phyloP scores from a whole-genome alignment of 2,113 vertebrate species.

The Hippopotamus amphibius region DNA sequence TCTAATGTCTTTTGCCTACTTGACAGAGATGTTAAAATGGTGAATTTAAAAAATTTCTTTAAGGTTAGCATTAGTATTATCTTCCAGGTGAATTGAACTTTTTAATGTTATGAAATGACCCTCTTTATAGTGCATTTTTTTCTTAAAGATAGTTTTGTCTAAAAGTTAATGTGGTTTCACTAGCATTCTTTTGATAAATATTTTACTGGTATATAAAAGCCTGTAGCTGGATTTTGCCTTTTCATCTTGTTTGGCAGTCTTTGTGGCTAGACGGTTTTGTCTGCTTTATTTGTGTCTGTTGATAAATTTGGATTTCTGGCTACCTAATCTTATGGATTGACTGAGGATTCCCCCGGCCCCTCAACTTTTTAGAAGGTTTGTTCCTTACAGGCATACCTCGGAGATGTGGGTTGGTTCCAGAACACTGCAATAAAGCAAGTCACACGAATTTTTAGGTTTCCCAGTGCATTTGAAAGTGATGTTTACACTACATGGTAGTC shows the following conservation, averaged over 20 bases:
- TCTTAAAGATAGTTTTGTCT: not conserved
- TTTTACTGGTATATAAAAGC: not conserved
- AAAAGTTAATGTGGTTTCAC: not conserved
- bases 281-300: not conserved
- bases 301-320: not conserved
- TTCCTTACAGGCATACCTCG: not conserved
- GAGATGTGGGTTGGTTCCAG: not conserved
- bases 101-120: not conserved
- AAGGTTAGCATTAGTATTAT: not conserved
- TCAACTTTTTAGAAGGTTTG: not conserved
- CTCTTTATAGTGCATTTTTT: not conserved
- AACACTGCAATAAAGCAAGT: too few relatives aligned
- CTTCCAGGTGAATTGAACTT: not conserved
- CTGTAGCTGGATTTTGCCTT: not conserved
- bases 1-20: not conserved
- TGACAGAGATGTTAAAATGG: not conserved
- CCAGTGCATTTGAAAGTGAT: too few relatives aligned
- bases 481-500: too few relatives aligned
- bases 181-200: conserved; percentile 2
- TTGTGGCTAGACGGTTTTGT: not conserved
- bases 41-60: not conserved
- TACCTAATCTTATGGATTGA: not conserved
- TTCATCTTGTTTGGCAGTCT: not conserved
- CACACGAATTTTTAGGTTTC: too few relatives aligned
- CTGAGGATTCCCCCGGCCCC: not conserved